A percentile compares a stretch with the other conserved stretches of the same genome.
These are phyloP conservation scores for Neolamprologus variostigma DNA, from an alignment of 2,113 vertebrate species.

Conservation along the genomic window DNA sequence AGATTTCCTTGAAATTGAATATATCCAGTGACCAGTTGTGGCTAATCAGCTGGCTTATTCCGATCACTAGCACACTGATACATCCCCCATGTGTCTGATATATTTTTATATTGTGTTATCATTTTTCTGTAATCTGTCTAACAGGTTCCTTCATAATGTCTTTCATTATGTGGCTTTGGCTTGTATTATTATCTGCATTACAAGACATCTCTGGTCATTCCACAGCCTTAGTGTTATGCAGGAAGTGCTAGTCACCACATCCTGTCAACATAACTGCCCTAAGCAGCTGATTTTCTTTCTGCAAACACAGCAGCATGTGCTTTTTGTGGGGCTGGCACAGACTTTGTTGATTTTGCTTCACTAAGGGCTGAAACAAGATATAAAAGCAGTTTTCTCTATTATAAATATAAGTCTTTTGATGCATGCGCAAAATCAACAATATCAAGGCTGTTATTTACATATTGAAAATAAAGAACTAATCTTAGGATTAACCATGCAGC, in stretches of 20 bases:
- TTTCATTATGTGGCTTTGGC: neutral
- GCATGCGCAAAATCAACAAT: neutral
- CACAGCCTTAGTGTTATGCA: neutral
- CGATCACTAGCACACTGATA: neutral
- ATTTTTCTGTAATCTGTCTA: neutral
- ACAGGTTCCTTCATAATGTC: neutral
- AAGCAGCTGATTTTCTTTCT: neutral
- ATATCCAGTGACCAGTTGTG: neutral
- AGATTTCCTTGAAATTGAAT: neutral
- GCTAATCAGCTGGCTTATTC: neutral
- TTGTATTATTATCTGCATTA: too few relatives aligned
- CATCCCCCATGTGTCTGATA: neutral
- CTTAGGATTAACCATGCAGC: neutral
- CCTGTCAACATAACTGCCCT: neutral
- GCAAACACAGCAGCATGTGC: neutral
- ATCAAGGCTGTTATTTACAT: neutral
- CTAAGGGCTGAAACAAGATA: neutral
- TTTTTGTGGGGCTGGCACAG: neutral
- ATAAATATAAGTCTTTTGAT: neutral
- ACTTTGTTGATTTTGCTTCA: neutral
- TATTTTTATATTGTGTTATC: neutral
- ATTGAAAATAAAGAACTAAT: neutral
- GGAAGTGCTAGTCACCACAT: constrained; percentile 39
- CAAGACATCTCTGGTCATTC: neutral
- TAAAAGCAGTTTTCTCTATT: neutral